Conservation (phyloP, 2,113 vertebrate species). For the Vanacampus margaritifer region DNA sequence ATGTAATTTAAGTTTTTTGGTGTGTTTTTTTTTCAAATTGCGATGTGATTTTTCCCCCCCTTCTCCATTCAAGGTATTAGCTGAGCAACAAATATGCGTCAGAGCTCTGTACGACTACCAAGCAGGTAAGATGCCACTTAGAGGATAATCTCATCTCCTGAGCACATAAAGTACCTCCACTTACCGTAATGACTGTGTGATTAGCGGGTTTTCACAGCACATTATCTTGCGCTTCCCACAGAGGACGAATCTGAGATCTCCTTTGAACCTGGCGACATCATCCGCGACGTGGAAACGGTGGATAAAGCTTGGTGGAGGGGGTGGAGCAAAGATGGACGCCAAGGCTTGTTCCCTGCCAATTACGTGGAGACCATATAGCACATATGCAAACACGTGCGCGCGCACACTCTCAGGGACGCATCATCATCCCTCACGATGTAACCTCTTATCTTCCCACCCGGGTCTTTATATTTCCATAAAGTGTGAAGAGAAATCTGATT, state of each 20-base stretch:
- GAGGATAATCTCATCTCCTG: conserved; percentile 38
- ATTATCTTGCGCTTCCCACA: conserved; percentile 59
- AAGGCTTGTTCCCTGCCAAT: conserved; percentile 78
- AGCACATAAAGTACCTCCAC: conserved; percentile 50
- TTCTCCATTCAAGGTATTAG: conserved; percentile 47
- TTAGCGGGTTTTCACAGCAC: conserved; percentile 45
- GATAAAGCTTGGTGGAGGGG: conserved; percentile 78
- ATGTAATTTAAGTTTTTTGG: neutral
- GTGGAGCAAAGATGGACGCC: conserved; percentile 75
- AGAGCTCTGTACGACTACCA: conserved; percentile 78
- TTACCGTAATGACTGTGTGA: conserved; percentile 52
- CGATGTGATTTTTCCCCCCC: conserved; percentile 8
- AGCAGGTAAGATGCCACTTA: conserved; percentile 70
- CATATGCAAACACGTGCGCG: conserved; percentile 3
- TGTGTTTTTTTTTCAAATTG: neutral
- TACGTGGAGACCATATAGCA: conserved; percentile 75
- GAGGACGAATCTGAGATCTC: conserved; percentile 78
- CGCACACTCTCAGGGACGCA: conserved; percentile 57
- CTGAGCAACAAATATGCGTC: conserved; percentile 67
- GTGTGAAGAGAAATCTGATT: conserved; percentile 33
- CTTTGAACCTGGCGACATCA: conserved; percentile 77
- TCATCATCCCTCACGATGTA: conserved; percentile 42
- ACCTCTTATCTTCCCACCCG: conserved; percentile 52
- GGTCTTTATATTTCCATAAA: conserved; percentile 45
- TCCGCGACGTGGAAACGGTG: conserved; percentile 72